A percentile compares a stretch with the other conserved stretches of the same genome.
phyloP scores from a whole-genome alignment of 2,113 vertebrate genomes.

The Choloepus hoffmanni region DNA sequence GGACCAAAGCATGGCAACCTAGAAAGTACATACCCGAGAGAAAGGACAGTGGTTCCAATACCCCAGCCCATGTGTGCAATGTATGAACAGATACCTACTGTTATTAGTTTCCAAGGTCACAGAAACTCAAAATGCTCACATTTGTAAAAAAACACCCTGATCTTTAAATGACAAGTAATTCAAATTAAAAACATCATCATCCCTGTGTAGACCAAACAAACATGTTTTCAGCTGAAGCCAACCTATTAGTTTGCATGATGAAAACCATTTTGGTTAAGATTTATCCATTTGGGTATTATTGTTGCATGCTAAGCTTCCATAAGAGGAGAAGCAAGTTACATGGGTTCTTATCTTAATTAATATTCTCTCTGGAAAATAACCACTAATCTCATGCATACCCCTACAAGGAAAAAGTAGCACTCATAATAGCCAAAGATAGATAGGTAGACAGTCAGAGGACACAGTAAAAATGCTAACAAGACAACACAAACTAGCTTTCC shows the following conservation, averaged over 20 bases:
- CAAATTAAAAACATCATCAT: neutral
- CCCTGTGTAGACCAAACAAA: neutral
- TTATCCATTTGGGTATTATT: neutral
- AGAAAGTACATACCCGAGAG: neutral
- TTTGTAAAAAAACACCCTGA: neutral
- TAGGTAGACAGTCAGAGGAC: neutral
- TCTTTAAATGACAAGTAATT: constrained; percentile 41
- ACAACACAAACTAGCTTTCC: neutral
- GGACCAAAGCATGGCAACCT: neutral
- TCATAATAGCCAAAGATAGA: neutral
- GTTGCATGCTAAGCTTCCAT: neutral
- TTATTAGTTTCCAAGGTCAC: neutral
- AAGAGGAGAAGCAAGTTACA: neutral
- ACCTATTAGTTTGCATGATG: neutral
- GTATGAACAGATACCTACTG: neutral
- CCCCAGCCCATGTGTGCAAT: neutral
- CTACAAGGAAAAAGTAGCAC: neutral
- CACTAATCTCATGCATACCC: neutral
- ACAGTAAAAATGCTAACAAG: neutral
- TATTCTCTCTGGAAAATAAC: constrained; percentile 52
- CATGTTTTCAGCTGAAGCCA: neutral
- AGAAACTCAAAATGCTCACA: neutral
- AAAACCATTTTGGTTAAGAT: neutral
- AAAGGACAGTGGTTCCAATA: neutral
- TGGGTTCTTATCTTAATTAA: constrained; percentile 39